Percentiles rank a stretch among this genome's conserved stretches.
Conservation (phyloP, 2,113 vertebrate genomes). For the Mesoclemmys tuberculata region DNA sequence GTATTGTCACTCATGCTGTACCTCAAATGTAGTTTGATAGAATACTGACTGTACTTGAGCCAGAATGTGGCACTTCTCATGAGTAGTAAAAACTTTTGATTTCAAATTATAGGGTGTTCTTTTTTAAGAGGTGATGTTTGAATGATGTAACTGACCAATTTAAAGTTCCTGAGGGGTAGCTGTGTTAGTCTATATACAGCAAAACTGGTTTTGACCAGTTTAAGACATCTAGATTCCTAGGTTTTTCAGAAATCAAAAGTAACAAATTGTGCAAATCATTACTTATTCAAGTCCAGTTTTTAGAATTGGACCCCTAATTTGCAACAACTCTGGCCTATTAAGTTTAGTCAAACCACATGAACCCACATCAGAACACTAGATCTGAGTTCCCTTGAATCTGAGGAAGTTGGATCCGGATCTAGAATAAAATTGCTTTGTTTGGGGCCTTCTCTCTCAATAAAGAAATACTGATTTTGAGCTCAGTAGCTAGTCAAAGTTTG, state of each 20-base stretch:
- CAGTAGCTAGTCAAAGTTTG: not conserved
- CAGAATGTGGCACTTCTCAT: not conserved
- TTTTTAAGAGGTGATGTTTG: not conserved
- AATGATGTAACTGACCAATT: not conserved
- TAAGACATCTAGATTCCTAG: not conserved
- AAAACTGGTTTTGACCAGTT: too few relatives aligned
- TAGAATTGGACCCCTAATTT: not conserved
- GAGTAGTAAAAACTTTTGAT: not conserved
- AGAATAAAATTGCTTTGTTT: not conserved
- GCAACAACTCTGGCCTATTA: not conserved
- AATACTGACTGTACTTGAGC: not conserved
- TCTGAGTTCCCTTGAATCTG: not conserved
- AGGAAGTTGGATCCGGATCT: not conserved
- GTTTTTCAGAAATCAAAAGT: not conserved
- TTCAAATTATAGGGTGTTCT: not conserved
- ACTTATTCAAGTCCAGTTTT: not conserved
- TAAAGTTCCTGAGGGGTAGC: too few relatives aligned
- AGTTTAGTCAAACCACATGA: not conserved
- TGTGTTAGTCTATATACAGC: too few relatives aligned
- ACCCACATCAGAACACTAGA: not conserved
- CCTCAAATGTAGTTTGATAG: not conserved
- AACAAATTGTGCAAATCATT: not conserved
- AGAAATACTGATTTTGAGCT: not conserved
- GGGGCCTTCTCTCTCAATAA: not conserved
- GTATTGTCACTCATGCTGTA: not conserved